A percentile compares a stretch with the other conserved stretches of the same genome.
These are phyloP conservation scores for Cottus gobio DNA, from an alignment of 2,113 vertebrate species.

Conservation along the genomic window DNA sequence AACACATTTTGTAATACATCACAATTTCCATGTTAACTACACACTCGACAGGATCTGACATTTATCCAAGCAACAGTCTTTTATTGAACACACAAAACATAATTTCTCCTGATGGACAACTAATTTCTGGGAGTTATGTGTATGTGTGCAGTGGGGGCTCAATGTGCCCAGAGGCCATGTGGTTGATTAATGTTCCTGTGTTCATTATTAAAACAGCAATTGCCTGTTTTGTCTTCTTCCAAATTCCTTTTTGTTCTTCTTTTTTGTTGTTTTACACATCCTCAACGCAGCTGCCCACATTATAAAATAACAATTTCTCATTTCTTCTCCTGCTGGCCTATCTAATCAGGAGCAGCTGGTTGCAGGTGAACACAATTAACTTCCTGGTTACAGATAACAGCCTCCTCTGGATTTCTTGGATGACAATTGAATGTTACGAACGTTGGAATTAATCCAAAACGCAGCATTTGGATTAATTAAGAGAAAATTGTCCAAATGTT, in stretches of 20 bases:
- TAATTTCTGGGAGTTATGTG: background rate
- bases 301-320: constrained; percentile 13
- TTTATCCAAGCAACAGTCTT: constrained; percentile 1
- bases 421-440: constrained; percentile 5
- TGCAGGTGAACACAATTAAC: constrained; percentile 55
- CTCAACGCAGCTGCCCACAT: constrained; percentile 25
- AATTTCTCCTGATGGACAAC: constrained; percentile 5
- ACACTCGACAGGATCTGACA: background rate
- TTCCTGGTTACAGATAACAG: constrained; percentile 37
- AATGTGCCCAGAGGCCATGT: background rate
- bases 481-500: constrained; percentile 41
- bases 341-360: constrained; percentile 48
- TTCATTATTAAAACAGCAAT: constrained; percentile 30
- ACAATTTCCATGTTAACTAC: background rate
- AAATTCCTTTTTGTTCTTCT: background rate
- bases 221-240: background rate
- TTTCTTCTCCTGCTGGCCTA: constrained; percentile 24
- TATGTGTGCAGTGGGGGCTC: background rate
- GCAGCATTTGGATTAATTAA: constrained; percentile 27
- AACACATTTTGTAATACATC: background rate
- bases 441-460: constrained; percentile 31
- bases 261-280: constrained; percentile 24
- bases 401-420: constrained; percentile 34
- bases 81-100: constrained; percentile 43
- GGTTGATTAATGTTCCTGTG: constrained; percentile 16